Base-by-base conservation (phyloP, 2,797 vertebrate species). In the Champsocephalus esox region DNA sequence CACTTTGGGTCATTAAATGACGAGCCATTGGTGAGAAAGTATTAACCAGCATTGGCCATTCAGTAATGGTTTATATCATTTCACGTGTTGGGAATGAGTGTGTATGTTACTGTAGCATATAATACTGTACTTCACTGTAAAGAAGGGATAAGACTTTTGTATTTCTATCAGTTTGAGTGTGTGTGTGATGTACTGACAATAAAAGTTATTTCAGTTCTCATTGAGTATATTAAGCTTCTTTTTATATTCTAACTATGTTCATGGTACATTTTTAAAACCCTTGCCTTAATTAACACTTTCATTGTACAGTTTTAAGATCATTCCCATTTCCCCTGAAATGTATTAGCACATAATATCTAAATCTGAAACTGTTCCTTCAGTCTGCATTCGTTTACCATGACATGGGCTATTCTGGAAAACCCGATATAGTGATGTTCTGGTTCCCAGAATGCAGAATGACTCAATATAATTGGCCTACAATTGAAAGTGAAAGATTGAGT, bases 101-200 rank as follows among this genome's bases (percentile, higher is more conserved):
- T 78, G 45, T 81, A 57, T 86, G 17, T 88, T 73, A 82, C 74
- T 90, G 87, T 92, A 91, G 86, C 87, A 88, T 84, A 86, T 80
- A 83, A 84, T 80, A 81, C 77, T 89, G 80, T 85, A 79, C 77
- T 79, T 73, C 78, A 80, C 71, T 84, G 75, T 85, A 77, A 88
- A 89, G 76, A 91, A 89, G 89, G 90, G 89, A 91, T 71, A 59
- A 80, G 71, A 75, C 77, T 90, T 94, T 92, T 93, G 81, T 94
- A 92, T 87, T 86, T 82, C 81, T 83, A 62, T 89, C 66, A 56
- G 83, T 88, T 88, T 52, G 73, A 79, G 61, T 92, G 82, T 89
- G 82, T 89, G 80, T 87, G 91, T 93, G 83, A 73, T 90, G 87
- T 93, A 90, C 86, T 89, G 77, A 93, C 85, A 90, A 92, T 93